A percentile compares a stretch with the other conserved stretches of the same genome.
These are phyloP conservation scores for Mesochorus sp. DNA, from an alignment of 2,888 invertebrate species.

Conservation along the genomic window DNA sequence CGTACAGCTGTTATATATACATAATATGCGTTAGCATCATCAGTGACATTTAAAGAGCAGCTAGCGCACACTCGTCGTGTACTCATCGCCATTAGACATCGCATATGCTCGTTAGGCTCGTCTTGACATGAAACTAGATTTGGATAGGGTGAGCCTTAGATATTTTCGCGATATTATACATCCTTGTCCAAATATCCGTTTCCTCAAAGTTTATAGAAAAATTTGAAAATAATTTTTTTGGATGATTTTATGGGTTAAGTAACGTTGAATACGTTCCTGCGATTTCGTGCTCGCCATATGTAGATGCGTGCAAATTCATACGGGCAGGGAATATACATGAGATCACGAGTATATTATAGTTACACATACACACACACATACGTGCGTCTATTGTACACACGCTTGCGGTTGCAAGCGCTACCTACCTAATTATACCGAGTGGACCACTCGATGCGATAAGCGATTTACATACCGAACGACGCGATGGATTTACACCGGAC, in stretches of 20 bases:
- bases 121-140: conserved; percentile 58
- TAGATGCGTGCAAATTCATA: background rate
- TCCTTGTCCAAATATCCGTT: too few species aligned
- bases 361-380: conserved; percentile 1
- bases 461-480: conserved; percentile 80
- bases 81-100: conserved; percentile 76
- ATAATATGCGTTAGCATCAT: conserved; percentile 36
- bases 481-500: conserved; percentile 78
- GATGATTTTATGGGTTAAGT: too few species aligned
- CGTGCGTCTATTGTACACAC: background rate
- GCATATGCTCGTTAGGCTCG: conserved; percentile 69
- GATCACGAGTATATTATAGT: background rate
- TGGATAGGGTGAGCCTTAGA: conserved; percentile 20
- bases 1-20: conserved; percentile 15
- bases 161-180: too few species aligned
- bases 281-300: conserved; percentile 4
- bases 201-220: too few species aligned
- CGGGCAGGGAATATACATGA: background rate
- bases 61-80: conserved; percentile 64
- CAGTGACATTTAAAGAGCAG: conserved; percentile 52
- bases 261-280: background rate
- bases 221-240: too few species aligned
- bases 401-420: conserved; percentile 60
- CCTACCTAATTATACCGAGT: conserved; percentile 80
- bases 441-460: conserved; percentile 80